phyloP scores from a whole-genome alignment of 2,113 vertebrate genomes.

The Atherinomorus stipes region DNA sequence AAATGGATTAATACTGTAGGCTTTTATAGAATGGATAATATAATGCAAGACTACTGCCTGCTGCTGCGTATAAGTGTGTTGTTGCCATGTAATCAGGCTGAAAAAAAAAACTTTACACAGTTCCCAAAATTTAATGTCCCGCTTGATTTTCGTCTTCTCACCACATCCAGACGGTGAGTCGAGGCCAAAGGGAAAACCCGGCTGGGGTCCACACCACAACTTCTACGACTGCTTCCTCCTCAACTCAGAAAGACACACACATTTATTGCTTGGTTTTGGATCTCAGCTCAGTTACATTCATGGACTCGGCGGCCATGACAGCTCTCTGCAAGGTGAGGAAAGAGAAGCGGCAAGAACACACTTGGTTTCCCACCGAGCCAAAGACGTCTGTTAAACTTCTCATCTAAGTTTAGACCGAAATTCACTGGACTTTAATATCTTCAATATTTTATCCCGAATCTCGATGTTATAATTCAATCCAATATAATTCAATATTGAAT shows the following conservation, averaged over 20 bases:
- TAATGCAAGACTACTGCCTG: too few species aligned
- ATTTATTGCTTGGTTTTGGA: constrained; percentile 85
- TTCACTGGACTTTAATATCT: too few species aligned
- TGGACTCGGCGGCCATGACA: constrained; percentile 86
- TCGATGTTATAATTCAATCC: too few species aligned
- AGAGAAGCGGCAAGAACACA: neutral
- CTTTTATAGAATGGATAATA: too few species aligned
- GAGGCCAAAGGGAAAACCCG: constrained; percentile 38
- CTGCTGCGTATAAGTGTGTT: neutral
- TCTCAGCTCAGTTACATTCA: constrained; percentile 83
- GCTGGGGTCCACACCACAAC: neutral
- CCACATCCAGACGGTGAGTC: constrained; percentile 25
- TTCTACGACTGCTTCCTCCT: constrained; percentile 28
- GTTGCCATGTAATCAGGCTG: neutral
- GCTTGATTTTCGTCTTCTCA: neutral
- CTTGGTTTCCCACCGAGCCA: too few species aligned
- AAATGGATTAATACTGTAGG: neutral
- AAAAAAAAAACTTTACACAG: neutral
- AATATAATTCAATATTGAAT: too few species aligned
- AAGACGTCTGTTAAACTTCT: too few species aligned
- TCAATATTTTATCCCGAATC: too few species aligned
- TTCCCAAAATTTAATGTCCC: neutral
- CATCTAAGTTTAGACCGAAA: too few species aligned
- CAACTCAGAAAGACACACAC: constrained; percentile 62
- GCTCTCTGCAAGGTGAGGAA: constrained; percentile 85